Conservation (phyloP, 2,797 vertebrate genomes). For the Halcyon smyrnensis region DNA sequence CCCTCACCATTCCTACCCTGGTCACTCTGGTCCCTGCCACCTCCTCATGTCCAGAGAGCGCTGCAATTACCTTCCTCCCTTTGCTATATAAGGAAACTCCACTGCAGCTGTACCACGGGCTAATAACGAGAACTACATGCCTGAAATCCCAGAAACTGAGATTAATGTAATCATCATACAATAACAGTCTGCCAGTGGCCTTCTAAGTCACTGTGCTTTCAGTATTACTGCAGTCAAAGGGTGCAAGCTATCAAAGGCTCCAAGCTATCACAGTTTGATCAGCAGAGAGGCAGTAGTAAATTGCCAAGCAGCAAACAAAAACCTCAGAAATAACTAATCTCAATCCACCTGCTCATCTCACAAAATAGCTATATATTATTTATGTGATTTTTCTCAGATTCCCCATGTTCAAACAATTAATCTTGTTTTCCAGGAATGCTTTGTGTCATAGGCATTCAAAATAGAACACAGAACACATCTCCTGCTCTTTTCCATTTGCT, state of each 20-base stretch:
- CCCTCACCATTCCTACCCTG: not conserved
- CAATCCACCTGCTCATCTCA: not conserved
- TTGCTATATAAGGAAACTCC: not conserved
- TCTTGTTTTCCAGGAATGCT: not conserved
- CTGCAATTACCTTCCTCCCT: not conserved
- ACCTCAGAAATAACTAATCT: not conserved
- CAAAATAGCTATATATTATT: not conserved
- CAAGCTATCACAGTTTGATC: not conserved
- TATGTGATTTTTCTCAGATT: not conserved
- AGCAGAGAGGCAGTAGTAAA: not conserved
- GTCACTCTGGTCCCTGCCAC: not conserved
- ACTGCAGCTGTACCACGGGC: not conserved
- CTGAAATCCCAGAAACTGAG: not conserved
- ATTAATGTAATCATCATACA: not conserved
- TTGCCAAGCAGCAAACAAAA: not conserved
- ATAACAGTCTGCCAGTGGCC: not conserved
- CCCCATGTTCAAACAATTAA: not conserved
- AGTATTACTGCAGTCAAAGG: not conserved
- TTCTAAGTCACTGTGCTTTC: not conserved
- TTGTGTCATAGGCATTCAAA: not conserved
- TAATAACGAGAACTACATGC: not conserved
- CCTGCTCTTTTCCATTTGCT: not conserved
- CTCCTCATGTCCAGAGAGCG: not conserved
- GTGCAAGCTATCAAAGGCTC: not conserved
- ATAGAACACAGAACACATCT: rapidly evolving